Percentiles rank a stretch among this genome's conserved stretches.
Conservation (phyloP, 2,113 vertebrate genomes). For the Lepus americanus region DNA sequence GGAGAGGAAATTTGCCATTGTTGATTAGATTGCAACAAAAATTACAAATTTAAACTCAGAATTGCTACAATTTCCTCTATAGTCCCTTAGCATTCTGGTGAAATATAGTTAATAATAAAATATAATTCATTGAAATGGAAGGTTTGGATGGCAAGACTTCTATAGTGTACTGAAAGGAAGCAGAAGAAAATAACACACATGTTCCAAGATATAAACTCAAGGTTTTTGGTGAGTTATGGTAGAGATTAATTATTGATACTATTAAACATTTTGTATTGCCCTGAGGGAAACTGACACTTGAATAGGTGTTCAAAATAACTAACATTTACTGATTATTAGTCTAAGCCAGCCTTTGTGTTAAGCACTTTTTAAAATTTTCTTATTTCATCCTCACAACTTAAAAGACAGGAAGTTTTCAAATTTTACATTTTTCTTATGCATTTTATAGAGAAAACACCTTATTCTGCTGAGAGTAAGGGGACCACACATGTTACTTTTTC, state of each 20-base stretch:
- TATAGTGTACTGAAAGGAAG: background rate
- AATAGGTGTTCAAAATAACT: background rate
- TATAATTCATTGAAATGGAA: background rate
- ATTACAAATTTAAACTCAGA: background rate
- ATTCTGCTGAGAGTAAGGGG: background rate
- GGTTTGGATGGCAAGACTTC: background rate
- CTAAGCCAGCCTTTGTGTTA: background rate
- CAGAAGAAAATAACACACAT: background rate
- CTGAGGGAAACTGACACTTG: background rate
- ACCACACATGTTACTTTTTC: background rate
- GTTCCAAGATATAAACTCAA: conserved; percentile 7
- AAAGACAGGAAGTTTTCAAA: background rate
- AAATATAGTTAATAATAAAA: conserved; percentile 31
- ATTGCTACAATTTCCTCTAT: background rate
- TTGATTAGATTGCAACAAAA: conserved; percentile 17
- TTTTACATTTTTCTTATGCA: background rate
- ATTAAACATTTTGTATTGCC: background rate
- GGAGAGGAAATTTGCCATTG: background rate
- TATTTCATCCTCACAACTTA: background rate
- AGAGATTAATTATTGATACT: background rate
- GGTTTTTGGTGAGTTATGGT: background rate
- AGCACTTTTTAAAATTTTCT: background rate
- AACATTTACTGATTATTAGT: background rate
- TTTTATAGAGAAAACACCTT: background rate
- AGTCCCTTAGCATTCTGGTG: background rate